Conservation (phyloP, 2,888 invertebrate species). For the Escarpia spicata region DNA sequence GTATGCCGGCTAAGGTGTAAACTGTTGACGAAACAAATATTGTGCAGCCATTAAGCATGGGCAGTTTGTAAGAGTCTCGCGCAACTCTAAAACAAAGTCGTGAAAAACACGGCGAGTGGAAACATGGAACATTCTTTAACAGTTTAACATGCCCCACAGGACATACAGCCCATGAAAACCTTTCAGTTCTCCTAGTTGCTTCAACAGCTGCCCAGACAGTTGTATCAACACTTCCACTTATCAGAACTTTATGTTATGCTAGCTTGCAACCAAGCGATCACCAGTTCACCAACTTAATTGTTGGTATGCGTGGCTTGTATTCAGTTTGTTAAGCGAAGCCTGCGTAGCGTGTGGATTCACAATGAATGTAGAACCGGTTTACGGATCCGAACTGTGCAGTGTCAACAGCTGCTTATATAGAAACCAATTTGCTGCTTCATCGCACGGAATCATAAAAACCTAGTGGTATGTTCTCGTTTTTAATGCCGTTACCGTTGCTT, state of each 20-base stretch:
- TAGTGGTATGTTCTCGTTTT: neutral
- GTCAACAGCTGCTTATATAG: neutral
- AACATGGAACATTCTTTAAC: neutral
- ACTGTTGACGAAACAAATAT: neutral
- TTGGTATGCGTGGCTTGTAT: neutral
- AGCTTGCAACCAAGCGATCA: too few relatives aligned
- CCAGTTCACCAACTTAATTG: neutral
- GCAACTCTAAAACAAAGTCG: neutral
- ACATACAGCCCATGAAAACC: neutral
- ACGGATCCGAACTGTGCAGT: neutral
- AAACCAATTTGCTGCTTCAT: neutral
- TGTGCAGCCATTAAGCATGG: neutral
- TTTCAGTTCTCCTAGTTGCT: neutral
- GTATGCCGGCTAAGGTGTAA: neutral
- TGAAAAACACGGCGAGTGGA: neutral
- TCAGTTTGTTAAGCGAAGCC: neutral
- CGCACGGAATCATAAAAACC: neutral
- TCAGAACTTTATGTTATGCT: neutral
- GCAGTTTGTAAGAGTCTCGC: neutral
- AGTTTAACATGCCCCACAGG: neutral
- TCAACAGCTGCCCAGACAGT: neutral
- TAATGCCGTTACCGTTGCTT: neutral
- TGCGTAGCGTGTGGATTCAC: neutral
- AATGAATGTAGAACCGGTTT: neutral
- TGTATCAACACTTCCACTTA: neutral